phyloP scores from a whole-genome alignment of 2,113 vertebrate species.

The Bettongia penicillata region DNA sequence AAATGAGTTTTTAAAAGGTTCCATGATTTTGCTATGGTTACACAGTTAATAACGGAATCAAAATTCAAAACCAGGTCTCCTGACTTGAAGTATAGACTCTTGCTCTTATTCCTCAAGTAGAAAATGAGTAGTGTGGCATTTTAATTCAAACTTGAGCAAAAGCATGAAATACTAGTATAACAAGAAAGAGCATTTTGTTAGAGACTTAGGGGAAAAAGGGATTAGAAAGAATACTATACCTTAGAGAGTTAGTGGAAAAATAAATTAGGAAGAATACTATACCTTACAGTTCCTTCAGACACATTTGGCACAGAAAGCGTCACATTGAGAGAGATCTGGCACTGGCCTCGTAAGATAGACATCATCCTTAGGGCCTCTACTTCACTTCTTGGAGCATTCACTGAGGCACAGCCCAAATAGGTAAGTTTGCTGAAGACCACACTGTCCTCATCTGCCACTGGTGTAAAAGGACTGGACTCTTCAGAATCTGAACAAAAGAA shows the following conservation, averaged over 20 bases:
- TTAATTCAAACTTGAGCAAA: background rate
- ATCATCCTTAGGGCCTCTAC: slow-evolving; percentile 98
- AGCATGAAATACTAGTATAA: background rate
- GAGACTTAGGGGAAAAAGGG: background rate
- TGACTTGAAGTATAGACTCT: background rate
- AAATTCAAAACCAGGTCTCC: background rate
- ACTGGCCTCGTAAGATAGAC: slow-evolving; percentile 95
- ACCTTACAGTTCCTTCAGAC: slow-evolving; percentile 98
- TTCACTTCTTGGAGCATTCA: slow-evolving; percentile 97
- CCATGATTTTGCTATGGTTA: background rate
- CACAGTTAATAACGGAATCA: background rate
- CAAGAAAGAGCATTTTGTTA: background rate
- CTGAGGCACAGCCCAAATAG: slow-evolving; percentile 96
- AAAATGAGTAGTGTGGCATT: background rate
- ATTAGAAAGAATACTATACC: background rate
- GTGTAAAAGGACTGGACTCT: slow-evolving; percentile 89
- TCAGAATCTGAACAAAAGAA: slow-evolving; percentile 79
- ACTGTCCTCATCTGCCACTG: slow-evolving; percentile 95
- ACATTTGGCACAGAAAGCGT: slow-evolving; percentile 97
- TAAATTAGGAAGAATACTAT: slow-evolving; percentile 21
- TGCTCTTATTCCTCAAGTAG: background rate
- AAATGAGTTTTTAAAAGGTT: background rate
- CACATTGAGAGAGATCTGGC: slow-evolving; percentile 94
- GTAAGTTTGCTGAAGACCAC: slow-evolving; percentile 99
- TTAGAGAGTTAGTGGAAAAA: background rate